Conservation (phyloP, 2,888 invertebrate species). For the Tinea semifulvella region DNA sequence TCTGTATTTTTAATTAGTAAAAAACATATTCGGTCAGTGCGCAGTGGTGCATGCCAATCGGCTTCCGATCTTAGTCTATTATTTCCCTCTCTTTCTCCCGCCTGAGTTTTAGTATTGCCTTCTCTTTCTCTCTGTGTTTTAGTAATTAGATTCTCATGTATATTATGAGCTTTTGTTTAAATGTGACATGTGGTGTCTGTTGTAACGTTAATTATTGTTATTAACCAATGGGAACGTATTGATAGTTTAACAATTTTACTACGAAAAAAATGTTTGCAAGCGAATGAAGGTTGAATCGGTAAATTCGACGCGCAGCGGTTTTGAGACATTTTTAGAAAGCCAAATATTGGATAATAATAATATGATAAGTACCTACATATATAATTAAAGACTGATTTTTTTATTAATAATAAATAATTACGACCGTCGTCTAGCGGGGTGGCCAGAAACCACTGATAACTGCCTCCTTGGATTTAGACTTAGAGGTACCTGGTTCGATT, state of each 20-base stretch:
- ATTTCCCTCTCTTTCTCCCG: slow-evolving; percentile 29
- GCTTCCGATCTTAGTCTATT: slow-evolving; percentile 49
- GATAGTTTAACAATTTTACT: slow-evolving; percentile 1
- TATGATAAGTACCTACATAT: too few relatives aligned
- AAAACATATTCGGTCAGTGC: slow-evolving; percentile 49
- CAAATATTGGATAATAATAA: too few relatives aligned
- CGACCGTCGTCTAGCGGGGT: too few relatives aligned
- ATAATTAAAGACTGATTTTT: too few relatives aligned
- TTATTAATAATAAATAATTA: too few relatives aligned
- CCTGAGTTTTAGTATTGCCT: slow-evolving; percentile 16
- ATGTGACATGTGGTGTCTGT: slow-evolving; percentile 58
- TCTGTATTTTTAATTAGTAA: slow-evolving; percentile 60
- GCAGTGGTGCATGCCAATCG: slow-evolving; percentile 60
- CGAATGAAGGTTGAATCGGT: too few relatives aligned
- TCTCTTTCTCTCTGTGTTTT: slow-evolving; percentile 30
- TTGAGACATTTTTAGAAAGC: too few relatives aligned
- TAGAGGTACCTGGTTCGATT: too few relatives aligned
- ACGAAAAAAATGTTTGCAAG: too few relatives aligned
- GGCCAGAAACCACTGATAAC: too few relatives aligned
- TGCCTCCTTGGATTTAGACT: too few relatives aligned
- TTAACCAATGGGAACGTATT: background rate
- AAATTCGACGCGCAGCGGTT: too few relatives aligned
- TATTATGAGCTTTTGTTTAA: slow-evolving; percentile 44
- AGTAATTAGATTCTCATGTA: slow-evolving; percentile 62
- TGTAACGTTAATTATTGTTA: slow-evolving; percentile 44